These are phyloP conservation scores for Trinectes maculatus DNA, from an alignment of 2,113 vertebrate species.

Conservation along the genomic window DNA sequence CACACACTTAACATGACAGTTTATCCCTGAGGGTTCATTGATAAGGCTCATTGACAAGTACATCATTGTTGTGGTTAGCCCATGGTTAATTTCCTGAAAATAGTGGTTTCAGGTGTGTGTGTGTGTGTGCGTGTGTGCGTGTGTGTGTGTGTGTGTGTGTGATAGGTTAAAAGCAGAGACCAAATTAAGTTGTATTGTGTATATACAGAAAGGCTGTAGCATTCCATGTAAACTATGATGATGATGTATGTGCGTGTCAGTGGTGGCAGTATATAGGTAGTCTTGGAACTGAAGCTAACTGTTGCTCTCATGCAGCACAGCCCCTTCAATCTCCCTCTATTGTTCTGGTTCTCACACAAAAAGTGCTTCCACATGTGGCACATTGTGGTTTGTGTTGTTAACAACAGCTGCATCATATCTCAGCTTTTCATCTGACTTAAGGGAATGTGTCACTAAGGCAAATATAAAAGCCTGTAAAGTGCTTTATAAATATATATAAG, in stretches of 20 bases:
- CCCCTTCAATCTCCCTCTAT: constrained; percentile 60
- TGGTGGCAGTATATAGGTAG: constrained; percentile 35
- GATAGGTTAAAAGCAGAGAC: no score
- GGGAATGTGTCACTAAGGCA: neutral
- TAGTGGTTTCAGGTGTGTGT: no score
- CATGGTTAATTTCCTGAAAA: no score
- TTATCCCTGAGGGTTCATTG: constrained; percentile 22
- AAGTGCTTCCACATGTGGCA: constrained; percentile 72
- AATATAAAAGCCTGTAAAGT: neutral
- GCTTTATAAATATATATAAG: no score
- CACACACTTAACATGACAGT: neutral
- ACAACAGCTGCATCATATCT: neutral
- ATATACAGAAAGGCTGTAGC: neutral
- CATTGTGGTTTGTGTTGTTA: neutral
- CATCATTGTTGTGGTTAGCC: no score
- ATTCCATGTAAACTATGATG: constrained; percentile 18
- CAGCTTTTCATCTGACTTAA: no score
- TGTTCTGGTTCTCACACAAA: constrained; percentile 47
- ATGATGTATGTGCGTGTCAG: constrained; percentile 18
- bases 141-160: no score
- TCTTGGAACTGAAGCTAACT: constrained; percentile 23
- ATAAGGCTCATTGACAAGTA: no score
- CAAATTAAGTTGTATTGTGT: no score
- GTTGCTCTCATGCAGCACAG: constrained; percentile 34
- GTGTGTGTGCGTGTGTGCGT: no score